Conservation (phyloP, 2,888 invertebrate species). For the Polylopha cassiicola region DNA sequence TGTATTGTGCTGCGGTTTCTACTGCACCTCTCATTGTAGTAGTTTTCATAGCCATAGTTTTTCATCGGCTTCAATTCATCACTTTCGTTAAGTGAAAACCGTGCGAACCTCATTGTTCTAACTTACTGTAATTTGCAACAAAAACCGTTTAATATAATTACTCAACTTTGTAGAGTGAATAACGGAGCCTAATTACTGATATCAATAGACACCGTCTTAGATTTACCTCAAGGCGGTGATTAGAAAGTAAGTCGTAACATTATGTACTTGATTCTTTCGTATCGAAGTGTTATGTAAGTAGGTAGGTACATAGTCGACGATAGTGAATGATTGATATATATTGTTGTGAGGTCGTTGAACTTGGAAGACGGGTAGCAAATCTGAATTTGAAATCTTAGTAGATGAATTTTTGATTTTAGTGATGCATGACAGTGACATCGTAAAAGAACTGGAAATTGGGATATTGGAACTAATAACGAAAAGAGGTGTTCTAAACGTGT, state of each 20-base stretch:
- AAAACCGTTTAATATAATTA: constrained; percentile 38
- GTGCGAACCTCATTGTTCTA: constrained; percentile 42
- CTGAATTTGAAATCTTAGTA: too few species aligned
- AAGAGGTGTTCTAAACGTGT: too few species aligned
- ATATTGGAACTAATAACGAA: too few species aligned
- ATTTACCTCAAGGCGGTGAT: constrained; percentile 24
- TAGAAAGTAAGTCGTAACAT: constrained; percentile 27
- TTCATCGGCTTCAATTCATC: constrained; percentile 32
- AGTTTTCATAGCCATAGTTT: constrained; percentile 29
- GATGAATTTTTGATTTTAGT: too few species aligned
- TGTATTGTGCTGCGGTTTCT: too few species aligned
- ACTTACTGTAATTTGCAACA: constrained; percentile 27
- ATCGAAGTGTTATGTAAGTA: constrained; percentile 18
- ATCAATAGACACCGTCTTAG: constrained; percentile 22
- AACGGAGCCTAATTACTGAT: constrained; percentile 24
- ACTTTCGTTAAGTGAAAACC: constrained; percentile 56
- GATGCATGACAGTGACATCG: too few species aligned
- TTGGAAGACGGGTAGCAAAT: too few species aligned
- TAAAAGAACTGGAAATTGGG: too few species aligned
- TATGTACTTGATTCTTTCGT: constrained; percentile 16
- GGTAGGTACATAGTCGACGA: too few species aligned
- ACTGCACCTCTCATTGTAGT: constrained; percentile 14
- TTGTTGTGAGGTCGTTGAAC: too few species aligned
- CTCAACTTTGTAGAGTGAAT: constrained; percentile 23
- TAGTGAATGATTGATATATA: too few species aligned